Conservation (phyloP, 2,797 vertebrate species). For the Danio aesculapii region DNA sequence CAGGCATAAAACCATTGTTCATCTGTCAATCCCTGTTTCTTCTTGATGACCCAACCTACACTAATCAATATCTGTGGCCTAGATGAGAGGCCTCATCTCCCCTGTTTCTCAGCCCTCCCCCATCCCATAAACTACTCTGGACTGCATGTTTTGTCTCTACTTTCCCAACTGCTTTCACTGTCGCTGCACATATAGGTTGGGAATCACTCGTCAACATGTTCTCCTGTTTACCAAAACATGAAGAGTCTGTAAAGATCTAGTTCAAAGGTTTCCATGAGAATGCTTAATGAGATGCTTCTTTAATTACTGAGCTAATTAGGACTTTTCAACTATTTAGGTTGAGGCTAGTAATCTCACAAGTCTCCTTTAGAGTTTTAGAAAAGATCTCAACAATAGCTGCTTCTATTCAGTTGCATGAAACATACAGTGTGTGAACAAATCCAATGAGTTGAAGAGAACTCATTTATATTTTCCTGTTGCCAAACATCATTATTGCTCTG, state of each 20-base stretch:
- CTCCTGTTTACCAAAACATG: constrained; percentile 48
- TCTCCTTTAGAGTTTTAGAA: neutral
- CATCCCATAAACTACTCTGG: constrained; percentile 51
- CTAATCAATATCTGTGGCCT: constrained; percentile 86
- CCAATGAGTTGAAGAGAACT: too few species aligned
- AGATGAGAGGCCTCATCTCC: constrained; percentile 78
- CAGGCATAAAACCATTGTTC: constrained; percentile 70
- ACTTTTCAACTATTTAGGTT: neutral
- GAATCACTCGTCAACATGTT: constrained; percentile 48
- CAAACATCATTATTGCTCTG: too few species aligned
- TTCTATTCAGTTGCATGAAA: too few species aligned
- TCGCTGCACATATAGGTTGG: constrained; percentile 69
- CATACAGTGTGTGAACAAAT: too few species aligned
- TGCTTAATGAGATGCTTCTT: neutral
- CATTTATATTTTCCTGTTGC: too few species aligned
- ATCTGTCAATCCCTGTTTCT: constrained; percentile 79
- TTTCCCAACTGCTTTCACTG: constrained; percentile 67
- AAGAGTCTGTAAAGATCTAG: neutral
- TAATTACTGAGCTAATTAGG: neutral
- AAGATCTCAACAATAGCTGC: neutral
- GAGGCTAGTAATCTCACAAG: neutral
- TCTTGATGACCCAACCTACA: constrained; percentile 74
- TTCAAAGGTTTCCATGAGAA: neutral
- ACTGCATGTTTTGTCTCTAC: constrained; percentile 68
- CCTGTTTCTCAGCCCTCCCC: constrained; percentile 58